A percentile compares a stretch with the other conserved stretches of the same genome.
Conservation (phyloP, 2,888 invertebrate genomes). For the Alcis repandata region DNA sequence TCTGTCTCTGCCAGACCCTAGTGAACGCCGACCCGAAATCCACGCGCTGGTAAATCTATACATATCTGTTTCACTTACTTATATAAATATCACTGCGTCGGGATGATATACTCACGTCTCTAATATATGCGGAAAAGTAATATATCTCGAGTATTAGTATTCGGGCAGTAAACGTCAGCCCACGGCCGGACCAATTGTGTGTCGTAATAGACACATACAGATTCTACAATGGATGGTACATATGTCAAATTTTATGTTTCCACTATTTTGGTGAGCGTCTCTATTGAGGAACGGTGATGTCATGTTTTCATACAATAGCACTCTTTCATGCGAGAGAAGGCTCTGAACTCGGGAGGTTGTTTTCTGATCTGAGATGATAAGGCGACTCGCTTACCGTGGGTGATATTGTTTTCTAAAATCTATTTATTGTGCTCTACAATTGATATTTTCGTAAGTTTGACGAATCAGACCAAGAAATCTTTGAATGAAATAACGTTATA, state of each 20-base stretch:
- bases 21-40: too few species aligned
- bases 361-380: slow-evolving; percentile 6
- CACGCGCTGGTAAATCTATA: too few species aligned
- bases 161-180: slow-evolving; percentile 58
- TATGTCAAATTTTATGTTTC: slow-evolving; percentile 50
- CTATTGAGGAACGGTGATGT: slow-evolving; percentile 45
- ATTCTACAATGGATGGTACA: slow-evolving; percentile 42
- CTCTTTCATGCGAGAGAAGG: slow-evolving; percentile 24
- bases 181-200: slow-evolving; percentile 63
- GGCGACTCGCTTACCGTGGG: slow-evolving; percentile 1
- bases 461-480: background rate
- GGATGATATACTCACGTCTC: slow-evolving; percentile 35
- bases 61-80: slow-evolving; percentile 10
- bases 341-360: slow-evolving; percentile 10
- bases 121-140: slow-evolving; percentile 47
- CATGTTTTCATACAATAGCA: slow-evolving; percentile 44
- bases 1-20: too few species aligned
- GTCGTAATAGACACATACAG: slow-evolving; percentile 48
- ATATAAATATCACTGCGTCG: slow-evolving; percentile 19
- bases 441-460: background rate
- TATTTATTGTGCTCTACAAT: background rate
- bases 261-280: slow-evolving; percentile 47
- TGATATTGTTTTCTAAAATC: slow-evolving; percentile 8
- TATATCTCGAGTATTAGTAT: slow-evolving; percentile 56
- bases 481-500: background rate